Evolutionary conservation across 2,797 vertebrate genomes (phyloP).

Genomic region (Scolopax bukidnonensis): DNA sequence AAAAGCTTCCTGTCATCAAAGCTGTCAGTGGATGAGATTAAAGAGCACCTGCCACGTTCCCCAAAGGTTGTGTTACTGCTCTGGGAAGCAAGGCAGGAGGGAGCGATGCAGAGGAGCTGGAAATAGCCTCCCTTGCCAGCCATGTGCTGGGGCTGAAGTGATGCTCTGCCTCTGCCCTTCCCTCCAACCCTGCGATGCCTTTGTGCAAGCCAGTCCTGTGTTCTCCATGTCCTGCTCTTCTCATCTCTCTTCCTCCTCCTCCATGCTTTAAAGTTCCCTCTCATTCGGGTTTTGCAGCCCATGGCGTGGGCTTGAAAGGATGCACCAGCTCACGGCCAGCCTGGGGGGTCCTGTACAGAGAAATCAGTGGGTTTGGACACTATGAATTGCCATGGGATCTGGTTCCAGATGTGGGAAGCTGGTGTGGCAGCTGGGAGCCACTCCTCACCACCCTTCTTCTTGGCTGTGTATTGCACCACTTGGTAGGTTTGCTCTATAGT

Average conservation of each 20-base stretch:
- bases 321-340: not conserved
- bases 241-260: too few species aligned
- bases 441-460: rapidly evolving
- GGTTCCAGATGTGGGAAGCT: not conserved
- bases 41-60: not conserved
- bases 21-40: not conserved
- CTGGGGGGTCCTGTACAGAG: not conserved
- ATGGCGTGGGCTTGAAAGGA: not conserved
- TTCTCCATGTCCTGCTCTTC: rapidly evolving
- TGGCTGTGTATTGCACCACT: rapidly evolving
- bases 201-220: not conserved
- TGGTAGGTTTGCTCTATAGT: not conserved
- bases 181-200: rapidly evolving
- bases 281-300: rapidly evolving
- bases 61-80: not conserved
- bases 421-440: not conserved
- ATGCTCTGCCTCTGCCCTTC: not conserved
- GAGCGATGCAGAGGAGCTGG: rapidly evolving
- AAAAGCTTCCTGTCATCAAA: not conserved
- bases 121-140: not conserved
- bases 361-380: rapidly evolving
- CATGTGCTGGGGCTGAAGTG: not conserved
- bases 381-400: not conserved
- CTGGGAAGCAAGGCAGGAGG: not conserved
- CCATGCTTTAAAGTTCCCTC: rapidly evolving